Conservation (phyloP, 1,140 invertebrate genomes). For the Pseudoatta argentina region DNA sequence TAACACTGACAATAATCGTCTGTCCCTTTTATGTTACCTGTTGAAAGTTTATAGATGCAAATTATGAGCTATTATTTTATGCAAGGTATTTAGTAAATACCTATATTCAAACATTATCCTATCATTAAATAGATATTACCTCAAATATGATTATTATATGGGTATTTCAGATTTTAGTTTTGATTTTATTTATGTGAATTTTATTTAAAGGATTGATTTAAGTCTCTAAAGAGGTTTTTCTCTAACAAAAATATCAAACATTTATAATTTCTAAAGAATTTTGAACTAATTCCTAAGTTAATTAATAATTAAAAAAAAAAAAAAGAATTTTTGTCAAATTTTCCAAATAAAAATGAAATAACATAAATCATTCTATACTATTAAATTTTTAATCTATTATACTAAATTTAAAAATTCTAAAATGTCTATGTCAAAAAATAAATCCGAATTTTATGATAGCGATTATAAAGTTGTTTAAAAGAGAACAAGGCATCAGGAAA, state of each 20-base stretch:
- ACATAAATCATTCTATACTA: not conserved
- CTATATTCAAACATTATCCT: not conserved
- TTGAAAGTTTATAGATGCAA: not conserved
- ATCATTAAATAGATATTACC: not conserved
- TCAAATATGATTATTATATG: not conserved
- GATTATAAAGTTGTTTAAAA: not conserved
- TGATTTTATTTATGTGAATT: conserved; percentile 8
- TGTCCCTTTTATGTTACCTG: not conserved
- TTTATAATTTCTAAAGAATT: not conserved
- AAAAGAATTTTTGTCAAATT: not conserved
- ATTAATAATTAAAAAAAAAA: not conserved
- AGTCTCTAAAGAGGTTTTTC: too few relatives aligned
- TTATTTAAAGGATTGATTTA: not conserved
- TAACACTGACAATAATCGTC: not conserved
- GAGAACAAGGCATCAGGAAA: not conserved
- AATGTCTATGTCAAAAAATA: not conserved
- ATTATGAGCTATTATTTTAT: conserved; percentile 5
- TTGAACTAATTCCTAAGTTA: not conserved
- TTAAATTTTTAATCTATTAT: too few relatives aligned
- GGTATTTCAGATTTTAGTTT: not conserved
- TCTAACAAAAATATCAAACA: too few relatives aligned
- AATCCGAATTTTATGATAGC: not conserved
- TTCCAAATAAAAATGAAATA: not conserved
- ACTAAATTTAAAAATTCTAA: not conserved
- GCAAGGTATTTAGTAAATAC: not conserved